Conservation (phyloP, 2,113 vertebrate genomes). For the Pycnonotus jocosus region DNA sequence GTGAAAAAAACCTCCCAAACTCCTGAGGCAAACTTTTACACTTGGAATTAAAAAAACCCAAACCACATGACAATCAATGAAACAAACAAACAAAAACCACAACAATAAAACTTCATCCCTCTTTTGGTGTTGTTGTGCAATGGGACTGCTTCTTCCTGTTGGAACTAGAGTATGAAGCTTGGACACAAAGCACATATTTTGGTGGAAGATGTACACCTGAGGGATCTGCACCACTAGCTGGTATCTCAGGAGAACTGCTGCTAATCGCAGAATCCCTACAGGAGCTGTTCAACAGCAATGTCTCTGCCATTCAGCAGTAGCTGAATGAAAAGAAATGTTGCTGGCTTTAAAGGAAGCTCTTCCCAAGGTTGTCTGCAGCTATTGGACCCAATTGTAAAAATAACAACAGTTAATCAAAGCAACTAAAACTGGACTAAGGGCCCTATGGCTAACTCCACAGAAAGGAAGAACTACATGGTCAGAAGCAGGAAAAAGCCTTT, state of each 20-base stretch:
- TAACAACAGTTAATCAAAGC: neutral
- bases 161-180: neutral
- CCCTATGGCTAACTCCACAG: neutral
- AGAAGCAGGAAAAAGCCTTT: neutral
- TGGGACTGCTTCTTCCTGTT: neutral
- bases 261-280: neutral
- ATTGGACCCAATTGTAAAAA: neutral
- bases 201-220: neutral
- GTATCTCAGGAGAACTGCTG: neutral
- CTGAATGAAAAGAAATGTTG: neutral
- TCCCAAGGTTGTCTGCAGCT: neutral
- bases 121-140: neutral
- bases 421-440: neutral
- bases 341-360: neutral
- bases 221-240: neutral
- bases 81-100: neutral
- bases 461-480: neutral
- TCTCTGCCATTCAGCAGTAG: neutral
- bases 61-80: no score
- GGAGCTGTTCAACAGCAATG: neutral
- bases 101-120: neutral
- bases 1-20: neutral
- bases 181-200: neutral
- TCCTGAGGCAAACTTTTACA: neutral
- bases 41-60: neutral